Percentiles rank a stretch among this genome's conserved stretches.
phyloP scores from a whole-genome alignment of 2,113 vertebrate species.

The western clawed frog (Xenopus tropicalis) region DNA sequence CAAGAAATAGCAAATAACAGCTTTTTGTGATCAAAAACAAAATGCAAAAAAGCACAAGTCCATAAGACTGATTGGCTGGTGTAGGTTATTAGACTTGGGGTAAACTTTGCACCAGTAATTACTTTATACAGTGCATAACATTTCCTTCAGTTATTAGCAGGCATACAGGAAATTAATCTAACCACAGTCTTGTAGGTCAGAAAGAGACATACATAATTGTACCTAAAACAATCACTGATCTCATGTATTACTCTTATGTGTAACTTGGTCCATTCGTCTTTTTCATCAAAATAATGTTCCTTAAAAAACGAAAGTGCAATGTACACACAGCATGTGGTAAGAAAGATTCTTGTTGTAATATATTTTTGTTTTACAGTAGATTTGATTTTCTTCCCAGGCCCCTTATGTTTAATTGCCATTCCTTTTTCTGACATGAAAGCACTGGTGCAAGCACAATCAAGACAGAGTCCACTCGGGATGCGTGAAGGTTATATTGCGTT shows the following conservation, averaged over 20 bases:
- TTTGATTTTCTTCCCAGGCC: background rate
- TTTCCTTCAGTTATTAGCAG: no score
- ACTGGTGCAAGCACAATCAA: conserved; percentile 64
- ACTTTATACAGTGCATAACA: no score
- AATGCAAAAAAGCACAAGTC: no score
- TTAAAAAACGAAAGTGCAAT: background rate
- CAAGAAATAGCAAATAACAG: no score
- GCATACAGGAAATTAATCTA: no score
- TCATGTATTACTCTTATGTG: no score
- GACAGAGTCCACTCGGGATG: conserved; percentile 88
- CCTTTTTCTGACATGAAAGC: conserved; percentile 5
- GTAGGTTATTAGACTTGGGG: background rate
- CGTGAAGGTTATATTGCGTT: conserved; percentile 86
- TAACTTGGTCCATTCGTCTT: no score
- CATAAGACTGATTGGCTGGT: background rate
- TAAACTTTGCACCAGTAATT: background rate
- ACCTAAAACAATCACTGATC: no score
- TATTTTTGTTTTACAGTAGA: background rate
- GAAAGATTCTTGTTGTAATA: background rate
- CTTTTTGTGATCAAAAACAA: no score
- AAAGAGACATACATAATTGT: no score
- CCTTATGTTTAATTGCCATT: background rate
- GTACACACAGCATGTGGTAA: background rate
- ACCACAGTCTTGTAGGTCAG: no score
- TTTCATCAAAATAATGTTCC: no score